Percentiles rank a stretch among this genome's conserved stretches.
These are phyloP conservation scores for Chaetophractus vellerosus DNA, from an alignment of 2,797 vertebrate species.

Conservation along the genomic window DNA sequence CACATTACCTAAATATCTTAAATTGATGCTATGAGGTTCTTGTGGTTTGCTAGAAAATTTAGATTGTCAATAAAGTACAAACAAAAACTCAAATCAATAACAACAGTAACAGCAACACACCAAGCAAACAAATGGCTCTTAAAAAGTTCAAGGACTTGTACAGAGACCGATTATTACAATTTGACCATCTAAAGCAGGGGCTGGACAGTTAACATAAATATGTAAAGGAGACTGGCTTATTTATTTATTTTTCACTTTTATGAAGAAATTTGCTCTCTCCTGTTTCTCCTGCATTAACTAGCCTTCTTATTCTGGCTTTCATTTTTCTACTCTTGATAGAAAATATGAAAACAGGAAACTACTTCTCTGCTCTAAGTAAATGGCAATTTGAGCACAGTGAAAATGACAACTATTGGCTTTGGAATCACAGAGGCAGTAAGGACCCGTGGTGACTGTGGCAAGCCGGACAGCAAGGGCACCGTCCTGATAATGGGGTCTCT, in stretches of 20 bases:
- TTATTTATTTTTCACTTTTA: neutral
- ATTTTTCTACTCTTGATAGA: neutral
- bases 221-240: neutral
- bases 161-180: neutral
- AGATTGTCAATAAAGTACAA: neutral
- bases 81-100: neutral
- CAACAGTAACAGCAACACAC: neutral
- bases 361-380: neutral
- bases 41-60: neutral
- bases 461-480: neutral
- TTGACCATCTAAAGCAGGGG: neutral
- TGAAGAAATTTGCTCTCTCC: neutral
- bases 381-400: neutral
- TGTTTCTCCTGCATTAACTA: neutral
- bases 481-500: neutral
- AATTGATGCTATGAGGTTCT: neutral
- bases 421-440: neutral
- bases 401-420: neutral
- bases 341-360: neutral
- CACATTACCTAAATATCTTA: neutral
- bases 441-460: too few species aligned
- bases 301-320: neutral
- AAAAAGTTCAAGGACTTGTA: neutral
- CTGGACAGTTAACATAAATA: neutral
- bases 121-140: neutral